Conservation (phyloP, 2,113 vertebrate genomes). For the Macaca mulatta region DNA sequence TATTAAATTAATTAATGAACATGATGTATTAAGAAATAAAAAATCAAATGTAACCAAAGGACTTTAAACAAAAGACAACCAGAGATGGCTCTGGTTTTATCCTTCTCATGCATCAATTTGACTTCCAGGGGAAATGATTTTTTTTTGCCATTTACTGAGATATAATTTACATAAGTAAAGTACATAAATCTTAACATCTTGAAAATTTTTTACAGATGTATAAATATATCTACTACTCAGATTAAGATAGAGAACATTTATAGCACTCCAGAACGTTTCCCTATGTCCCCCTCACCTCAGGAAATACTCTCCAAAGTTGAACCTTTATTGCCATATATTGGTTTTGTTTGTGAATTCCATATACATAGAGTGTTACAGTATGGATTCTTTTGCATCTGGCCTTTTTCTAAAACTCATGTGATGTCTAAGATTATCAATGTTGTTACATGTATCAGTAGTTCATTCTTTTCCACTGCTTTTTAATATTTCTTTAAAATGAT, state of each 20-base stretch:
- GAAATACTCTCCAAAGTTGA: background rate
- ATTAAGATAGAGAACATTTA: background rate
- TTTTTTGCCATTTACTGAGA: background rate
- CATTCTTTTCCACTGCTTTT: background rate
- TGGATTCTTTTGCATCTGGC: background rate
- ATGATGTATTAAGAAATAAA: background rate
- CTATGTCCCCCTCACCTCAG: background rate
- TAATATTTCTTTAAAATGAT: background rate
- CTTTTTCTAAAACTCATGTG: background rate
- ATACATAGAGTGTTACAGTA: background rate
- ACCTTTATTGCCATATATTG: background rate
- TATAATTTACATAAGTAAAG: slow-evolving; percentile 8
- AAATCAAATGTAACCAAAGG: background rate
- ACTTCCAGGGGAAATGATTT: background rate
- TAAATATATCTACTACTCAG: background rate
- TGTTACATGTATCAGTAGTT: background rate
- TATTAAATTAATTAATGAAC: background rate
- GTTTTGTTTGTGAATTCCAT: background rate
- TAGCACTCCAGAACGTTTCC: background rate
- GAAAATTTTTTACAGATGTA: slow-evolving; percentile 9
- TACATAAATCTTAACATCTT: background rate
- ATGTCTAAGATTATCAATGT: background rate
- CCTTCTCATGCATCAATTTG: background rate
- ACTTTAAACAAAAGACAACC: background rate
- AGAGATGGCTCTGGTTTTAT: background rate